phyloP scores from a whole-genome alignment of 2,113 vertebrate species.

The Gila orcuttii region DNA sequence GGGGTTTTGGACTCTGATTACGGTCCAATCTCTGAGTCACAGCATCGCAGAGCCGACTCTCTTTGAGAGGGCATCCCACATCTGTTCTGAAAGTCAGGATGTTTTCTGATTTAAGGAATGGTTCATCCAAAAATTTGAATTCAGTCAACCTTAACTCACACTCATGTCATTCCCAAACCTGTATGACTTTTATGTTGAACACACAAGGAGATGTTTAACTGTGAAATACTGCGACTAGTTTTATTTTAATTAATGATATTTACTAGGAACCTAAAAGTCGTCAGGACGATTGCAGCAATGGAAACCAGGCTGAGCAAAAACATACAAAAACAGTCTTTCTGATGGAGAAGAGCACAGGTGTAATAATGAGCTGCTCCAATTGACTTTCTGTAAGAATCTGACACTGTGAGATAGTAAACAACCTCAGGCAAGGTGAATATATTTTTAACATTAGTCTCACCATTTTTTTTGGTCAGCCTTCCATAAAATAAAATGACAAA shows the following conservation, averaged over 20 bases:
- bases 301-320: no score
- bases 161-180: not conserved
- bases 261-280: not conserved
- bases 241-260: conserved; percentile 34
- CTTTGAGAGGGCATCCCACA: conserved; percentile 22
- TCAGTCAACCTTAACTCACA: not conserved
- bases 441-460: not conserved
- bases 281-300: not conserved
- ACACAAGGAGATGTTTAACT: no score
- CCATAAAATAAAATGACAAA: no score
- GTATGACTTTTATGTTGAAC: not conserved
- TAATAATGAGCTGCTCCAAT: not conserved
- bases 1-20: conserved; percentile 17
- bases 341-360: not conserved
- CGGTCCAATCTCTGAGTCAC: conserved; percentile 38
- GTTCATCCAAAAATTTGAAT: not conserved
- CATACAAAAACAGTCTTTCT: not conserved
- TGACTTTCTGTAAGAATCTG: not conserved
- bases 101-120: not conserved
- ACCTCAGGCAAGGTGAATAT: not conserved
- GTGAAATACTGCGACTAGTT: not conserved
- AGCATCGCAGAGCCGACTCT: not conserved
- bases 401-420: not conserved
- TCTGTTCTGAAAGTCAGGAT: not conserved
- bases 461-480: not conserved